Conservation (phyloP, 2,888 invertebrate genomes). For the Brenthis hecate region DNA sequence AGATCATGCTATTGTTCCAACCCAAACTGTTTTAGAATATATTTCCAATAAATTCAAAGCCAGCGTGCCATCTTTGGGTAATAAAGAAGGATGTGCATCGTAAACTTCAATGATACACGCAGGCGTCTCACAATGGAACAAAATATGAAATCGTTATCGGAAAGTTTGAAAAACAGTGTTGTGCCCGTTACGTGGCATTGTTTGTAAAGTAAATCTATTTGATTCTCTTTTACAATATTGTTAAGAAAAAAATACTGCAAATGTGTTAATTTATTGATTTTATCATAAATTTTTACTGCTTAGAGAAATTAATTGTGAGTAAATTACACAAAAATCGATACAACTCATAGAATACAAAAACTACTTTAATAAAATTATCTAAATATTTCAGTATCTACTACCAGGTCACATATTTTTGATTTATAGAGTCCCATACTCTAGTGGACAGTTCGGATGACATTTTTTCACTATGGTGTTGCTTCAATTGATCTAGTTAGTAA, state of each 20-base stretch:
- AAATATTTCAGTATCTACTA: too few relatives aligned
- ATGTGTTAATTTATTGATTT: too few relatives aligned
- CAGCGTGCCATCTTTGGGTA: slow-evolving; percentile 51
- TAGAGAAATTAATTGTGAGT: too few relatives aligned
- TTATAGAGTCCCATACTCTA: too few relatives aligned
- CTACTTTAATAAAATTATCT: too few relatives aligned
- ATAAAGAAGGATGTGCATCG: slow-evolving; percentile 69
- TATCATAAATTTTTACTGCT: too few relatives aligned
- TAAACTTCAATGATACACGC: slow-evolving; percentile 72
- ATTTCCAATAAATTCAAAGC: slow-evolving; percentile 52
- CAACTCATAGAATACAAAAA: too few relatives aligned
- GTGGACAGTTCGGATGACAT: too few relatives aligned
- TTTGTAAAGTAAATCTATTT: slow-evolving; percentile 23
- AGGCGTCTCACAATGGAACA: slow-evolving; percentile 66
- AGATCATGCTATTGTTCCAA: slow-evolving; percentile 19
- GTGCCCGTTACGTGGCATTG: slow-evolving; percentile 46
- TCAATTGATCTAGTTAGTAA: too few relatives aligned
- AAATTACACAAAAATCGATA: too few relatives aligned
- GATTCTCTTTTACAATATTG: not conserved
- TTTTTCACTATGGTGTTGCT: too few relatives aligned
- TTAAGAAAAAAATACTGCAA: not conserved
- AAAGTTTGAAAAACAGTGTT: slow-evolving; percentile 53
- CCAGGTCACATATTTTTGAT: too few relatives aligned
- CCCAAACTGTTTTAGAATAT: slow-evolving; percentile 41
- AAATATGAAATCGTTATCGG: slow-evolving; percentile 58